Base-by-base conservation (phyloP, 2,888 invertebrate species). In the Balanococcus diminutus region DNA sequence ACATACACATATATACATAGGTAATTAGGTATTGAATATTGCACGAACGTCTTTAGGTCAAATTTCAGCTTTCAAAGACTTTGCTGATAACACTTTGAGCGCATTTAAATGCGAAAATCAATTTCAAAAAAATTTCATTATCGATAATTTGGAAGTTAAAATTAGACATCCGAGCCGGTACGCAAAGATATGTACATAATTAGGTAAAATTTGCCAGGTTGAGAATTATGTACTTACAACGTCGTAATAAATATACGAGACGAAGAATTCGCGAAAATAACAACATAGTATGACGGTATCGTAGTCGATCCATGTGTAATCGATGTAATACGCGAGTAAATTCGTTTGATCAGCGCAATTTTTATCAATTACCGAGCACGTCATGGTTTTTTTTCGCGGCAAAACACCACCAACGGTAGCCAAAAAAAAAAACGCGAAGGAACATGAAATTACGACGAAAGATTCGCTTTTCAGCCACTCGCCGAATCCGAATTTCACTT, bases 231-330 rank as follows among this genome's bases (percentile, higher is more conserved):
- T 84, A 86, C 79, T 86, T 81, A 86, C 86, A 16, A 81, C 72
- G 56, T 86, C 81, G 32, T 86, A 86, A 81, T 86, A 86, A 61
- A 86, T 81, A 25, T 86, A 86, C 31, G 86, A 86, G 32, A 86
- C 61, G 51, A 36, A 51, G 0, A 81, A 81, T 32, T 81, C 86
- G 46, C 61, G 61, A 81, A 79, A 86, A 86, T 86, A 86, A 81
- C 86, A 86, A 56, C 86, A 86, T 28, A 86, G n/a, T 19, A 86
- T 81, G 5, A 86, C 39, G 14, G 81, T 86, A 61, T 86, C 81
- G 81, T 86, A 86, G 22, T 86, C 86, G 32, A 86, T 81, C 86
- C 86, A 86, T n/a, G 81, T 81, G 56, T 86, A 86, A 81, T 86
- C 86, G 39, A 86, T 31, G n/a, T 51, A 61, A 32, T 81, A 86